Conservation (phyloP, 2,797 vertebrate species). For the Peromyscus nudipes region DNA sequence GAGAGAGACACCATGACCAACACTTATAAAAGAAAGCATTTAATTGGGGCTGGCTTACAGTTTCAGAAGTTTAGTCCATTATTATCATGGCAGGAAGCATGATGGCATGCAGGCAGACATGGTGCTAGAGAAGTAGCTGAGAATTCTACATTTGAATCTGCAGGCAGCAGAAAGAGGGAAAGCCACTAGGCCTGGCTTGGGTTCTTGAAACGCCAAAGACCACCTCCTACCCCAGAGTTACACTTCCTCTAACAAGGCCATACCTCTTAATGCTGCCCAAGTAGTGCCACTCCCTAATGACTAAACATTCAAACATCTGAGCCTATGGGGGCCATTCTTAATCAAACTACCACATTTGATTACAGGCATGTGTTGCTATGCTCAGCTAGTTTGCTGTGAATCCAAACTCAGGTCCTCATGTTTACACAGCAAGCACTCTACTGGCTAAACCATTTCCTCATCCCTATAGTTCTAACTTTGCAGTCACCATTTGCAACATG, state of each 20-base stretch:
- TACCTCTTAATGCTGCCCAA: background rate
- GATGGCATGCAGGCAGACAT: background rate
- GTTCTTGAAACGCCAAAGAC: too few relatives aligned
- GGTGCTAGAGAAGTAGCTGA: background rate
- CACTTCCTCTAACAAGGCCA: background rate
- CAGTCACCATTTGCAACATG: background rate
- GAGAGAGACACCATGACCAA: background rate
- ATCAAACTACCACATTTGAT: background rate
- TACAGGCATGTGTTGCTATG: background rate
- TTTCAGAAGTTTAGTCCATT: background rate
- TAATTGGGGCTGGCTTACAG: background rate
- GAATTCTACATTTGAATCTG: background rate
- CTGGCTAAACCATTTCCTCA: background rate
- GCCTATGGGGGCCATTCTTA: background rate
- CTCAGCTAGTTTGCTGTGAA: background rate
- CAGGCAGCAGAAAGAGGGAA: background rate
- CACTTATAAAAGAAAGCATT: background rate
- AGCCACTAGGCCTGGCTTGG: background rate
- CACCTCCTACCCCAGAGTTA: background rate
- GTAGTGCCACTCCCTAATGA: background rate
- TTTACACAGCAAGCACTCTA: background rate
- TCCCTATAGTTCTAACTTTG: background rate
- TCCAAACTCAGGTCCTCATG: background rate
- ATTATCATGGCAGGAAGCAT: background rate
- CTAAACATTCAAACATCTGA: background rate